These are phyloP conservation scores for Oriolus oriolus DNA, from an alignment of 2,113 vertebrate genomes.

Conservation along the genomic window DNA sequence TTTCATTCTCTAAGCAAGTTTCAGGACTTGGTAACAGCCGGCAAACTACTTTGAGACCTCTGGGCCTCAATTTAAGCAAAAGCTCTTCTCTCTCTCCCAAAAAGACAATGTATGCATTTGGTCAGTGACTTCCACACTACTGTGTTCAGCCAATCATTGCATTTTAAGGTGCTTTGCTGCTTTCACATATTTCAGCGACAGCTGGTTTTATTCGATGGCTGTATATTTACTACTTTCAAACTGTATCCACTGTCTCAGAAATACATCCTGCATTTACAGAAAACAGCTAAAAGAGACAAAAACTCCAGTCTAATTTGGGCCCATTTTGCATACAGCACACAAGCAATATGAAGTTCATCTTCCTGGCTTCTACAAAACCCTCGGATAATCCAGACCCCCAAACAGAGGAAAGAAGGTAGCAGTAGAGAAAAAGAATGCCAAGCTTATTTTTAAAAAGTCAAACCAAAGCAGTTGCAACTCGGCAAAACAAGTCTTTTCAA, in stretches of 20 bases:
- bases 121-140: neutral
- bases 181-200: neutral
- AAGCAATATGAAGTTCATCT: neutral
- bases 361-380: neutral
- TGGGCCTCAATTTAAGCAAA: neutral
- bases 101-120: neutral
- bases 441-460: neutral
- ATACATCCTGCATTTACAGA: neutral
- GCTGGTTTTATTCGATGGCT: neutral
- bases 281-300: neutral
- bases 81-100: neutral
- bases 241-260: neutral
- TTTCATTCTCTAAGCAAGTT: neutral
- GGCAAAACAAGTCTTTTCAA: neutral
- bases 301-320: neutral
- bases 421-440: neutral
- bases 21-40: neutral
- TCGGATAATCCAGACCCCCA: neutral
- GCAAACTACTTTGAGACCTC: neutral
- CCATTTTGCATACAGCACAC: neutral
- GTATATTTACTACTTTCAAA: neutral
- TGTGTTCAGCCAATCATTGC: neutral
- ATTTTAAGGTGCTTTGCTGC: neutral
- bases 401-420: neutral
- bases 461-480: neutral